Evolutionary conservation across 2,797 vertebrate species (phyloP).

Genomic region (Lophotriccus pileatus): DNA sequence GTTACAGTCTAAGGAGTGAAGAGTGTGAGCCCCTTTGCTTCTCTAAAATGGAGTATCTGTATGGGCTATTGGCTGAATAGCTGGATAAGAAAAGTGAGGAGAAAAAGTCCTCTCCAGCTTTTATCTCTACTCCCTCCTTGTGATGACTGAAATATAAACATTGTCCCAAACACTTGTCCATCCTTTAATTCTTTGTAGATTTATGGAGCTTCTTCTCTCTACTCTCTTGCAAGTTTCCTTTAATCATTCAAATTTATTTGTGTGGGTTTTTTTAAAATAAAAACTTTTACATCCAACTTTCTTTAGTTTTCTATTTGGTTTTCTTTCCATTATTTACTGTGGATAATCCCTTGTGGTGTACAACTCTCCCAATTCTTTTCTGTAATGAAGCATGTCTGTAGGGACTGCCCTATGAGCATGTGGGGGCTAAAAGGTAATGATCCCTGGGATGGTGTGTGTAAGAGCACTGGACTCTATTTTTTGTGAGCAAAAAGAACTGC

Average conservation of each 20-base stretch:
- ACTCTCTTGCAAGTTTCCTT: neutral
- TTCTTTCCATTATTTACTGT: neutral
- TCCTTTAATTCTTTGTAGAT: neutral
- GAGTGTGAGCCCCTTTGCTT: neutral
- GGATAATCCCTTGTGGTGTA: neutral
- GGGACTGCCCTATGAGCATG: neutral
- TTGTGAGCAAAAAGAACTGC: neutral
- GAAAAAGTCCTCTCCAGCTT: neutral
- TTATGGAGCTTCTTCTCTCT: neutral
- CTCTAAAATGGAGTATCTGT: rapidly evolving
- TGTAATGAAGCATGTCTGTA: neutral
- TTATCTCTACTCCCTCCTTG: neutral
- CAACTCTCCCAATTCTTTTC: neutral
- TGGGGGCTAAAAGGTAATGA: neutral
- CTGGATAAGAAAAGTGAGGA: neutral
- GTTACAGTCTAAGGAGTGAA: neutral
- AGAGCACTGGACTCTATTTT: neutral
- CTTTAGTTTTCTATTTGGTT: neutral
- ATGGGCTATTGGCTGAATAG: neutral
- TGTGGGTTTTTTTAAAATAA: neutral
- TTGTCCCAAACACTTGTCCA: neutral
- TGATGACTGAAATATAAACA: neutral
- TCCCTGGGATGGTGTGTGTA: neutral
- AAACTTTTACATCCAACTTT: neutral
- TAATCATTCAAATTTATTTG: neutral